Evolutionary conservation across 2,797 vertebrate genomes (phyloP).

Genomic region (Steatocranus sp.): DNA sequence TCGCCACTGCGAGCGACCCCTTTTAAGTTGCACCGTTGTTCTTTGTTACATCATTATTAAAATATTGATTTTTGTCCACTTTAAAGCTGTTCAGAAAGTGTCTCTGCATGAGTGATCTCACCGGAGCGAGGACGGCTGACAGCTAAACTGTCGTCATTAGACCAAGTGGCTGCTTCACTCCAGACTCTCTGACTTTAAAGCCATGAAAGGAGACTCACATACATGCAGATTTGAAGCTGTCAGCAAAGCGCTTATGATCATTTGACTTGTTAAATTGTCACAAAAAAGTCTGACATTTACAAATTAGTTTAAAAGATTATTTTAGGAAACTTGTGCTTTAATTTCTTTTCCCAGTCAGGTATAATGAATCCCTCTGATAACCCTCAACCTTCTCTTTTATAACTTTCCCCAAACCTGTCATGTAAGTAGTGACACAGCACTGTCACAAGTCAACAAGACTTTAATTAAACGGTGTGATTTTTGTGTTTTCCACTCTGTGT

Average conservation of each 20-base stretch:
- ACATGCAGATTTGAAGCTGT: not conserved
- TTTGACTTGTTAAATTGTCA: not conserved
- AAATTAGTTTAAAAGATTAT: not conserved
- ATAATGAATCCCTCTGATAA: not conserved
- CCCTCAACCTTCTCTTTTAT: not conserved
- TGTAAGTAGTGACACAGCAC: not conserved
- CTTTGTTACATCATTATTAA: not conserved
- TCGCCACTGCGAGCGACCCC: not conserved
- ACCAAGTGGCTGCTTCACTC: not conserved
- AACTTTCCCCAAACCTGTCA: conserved; percentile 3
- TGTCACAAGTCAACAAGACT: conserved; percentile 19
- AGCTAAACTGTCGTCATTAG: conserved; percentile 4
- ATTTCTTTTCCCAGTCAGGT: not conserved
- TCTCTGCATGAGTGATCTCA: conserved; percentile 7
- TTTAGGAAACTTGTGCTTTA: not conserved
- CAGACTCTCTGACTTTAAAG: not conserved
- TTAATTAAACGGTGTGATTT: conserved; percentile 32
- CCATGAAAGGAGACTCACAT: not conserved
- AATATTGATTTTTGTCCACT: not conserved
- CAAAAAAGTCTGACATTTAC: not conserved
- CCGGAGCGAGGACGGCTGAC: conserved; percentile 9
- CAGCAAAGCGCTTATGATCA: not conserved
- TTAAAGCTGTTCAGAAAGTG: not conserved
- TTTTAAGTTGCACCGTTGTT: not conserved
- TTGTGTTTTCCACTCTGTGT: not conserved